Conservation (phyloP, 53 echinoderm and acorn worm species). For the Astropecten irregularis region DNA sequence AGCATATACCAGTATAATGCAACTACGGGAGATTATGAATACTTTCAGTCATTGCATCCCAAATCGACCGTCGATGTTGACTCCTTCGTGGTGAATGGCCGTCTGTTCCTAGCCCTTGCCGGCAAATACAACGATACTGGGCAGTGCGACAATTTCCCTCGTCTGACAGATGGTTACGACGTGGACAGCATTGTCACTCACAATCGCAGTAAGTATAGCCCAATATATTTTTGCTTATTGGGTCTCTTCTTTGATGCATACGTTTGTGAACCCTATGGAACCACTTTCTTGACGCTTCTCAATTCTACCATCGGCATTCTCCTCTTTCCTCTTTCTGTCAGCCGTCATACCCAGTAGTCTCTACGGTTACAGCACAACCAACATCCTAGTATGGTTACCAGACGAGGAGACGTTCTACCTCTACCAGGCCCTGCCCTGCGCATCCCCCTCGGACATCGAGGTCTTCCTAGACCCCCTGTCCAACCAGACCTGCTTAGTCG, state of each 20-base stretch:
- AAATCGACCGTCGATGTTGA: constrained; percentile 48
- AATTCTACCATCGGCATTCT: not conserved
- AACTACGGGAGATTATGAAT: constrained; percentile 15
- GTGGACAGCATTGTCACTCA: constrained; percentile 31
- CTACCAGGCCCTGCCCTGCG: constrained; percentile 60
- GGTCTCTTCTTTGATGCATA: too few species aligned
- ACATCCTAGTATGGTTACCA: constrained; percentile 25
- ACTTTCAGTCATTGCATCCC: constrained; percentile 45
- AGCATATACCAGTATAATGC: constrained; percentile 65
- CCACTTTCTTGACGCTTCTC: too few species aligned
- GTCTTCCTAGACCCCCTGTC: constrained; percentile 48
- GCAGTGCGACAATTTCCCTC: constrained; percentile 34
- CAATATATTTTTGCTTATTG: too few species aligned
- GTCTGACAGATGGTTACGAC: constrained; percentile 3
- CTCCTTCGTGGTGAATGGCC: constrained; percentile 55
- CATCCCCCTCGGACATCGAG: constrained; percentile 60
- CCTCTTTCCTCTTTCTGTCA: not conserved
- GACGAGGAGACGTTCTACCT: constrained; percentile 21
- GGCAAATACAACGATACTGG: constrained; percentile 9
- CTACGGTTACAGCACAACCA: constrained; percentile 7
- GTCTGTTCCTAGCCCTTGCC: constrained; percentile 67
- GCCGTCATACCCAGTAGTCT: constrained; percentile 15
- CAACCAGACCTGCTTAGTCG: constrained; percentile 60
- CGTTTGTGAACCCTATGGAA: too few species aligned
- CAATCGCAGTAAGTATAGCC: constrained; percentile 22